Conservation (phyloP, 2,888 invertebrate species). For the Catocala fraxini region DNA sequence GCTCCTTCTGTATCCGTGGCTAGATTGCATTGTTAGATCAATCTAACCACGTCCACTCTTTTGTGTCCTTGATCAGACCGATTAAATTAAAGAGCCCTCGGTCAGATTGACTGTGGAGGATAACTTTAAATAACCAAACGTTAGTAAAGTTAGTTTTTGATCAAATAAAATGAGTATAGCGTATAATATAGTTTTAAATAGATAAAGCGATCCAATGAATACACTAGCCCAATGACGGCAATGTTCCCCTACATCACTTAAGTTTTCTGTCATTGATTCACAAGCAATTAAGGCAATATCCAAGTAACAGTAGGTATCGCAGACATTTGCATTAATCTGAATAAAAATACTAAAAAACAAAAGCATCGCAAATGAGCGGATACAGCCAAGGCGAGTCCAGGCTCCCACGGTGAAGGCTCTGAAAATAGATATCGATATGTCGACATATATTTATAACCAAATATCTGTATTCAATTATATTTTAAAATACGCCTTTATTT, state of each 20-base stretch:
- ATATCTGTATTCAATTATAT: conserved; percentile 35
- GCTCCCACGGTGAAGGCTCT: conserved; percentile 60
- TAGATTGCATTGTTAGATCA: too few relatives aligned
- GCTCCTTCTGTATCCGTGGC: too few relatives aligned
- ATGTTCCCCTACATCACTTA: neutral
- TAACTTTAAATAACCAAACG: too few relatives aligned
- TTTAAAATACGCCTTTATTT: conserved; percentile 33
- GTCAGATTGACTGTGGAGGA: too few relatives aligned
- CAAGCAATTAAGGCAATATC: conserved; percentile 43
- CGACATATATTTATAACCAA: conserved; percentile 43
- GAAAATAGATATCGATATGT: conserved; percentile 44
- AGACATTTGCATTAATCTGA: conserved; percentile 55
- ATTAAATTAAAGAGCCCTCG: too few relatives aligned
- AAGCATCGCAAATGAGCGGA: conserved; percentile 52
- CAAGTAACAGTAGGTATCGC: conserved; percentile 43
- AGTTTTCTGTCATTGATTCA: conserved; percentile 6
- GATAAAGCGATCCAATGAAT: too few relatives aligned
- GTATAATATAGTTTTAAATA: too few relatives aligned
- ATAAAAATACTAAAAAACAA: conserved; percentile 53
- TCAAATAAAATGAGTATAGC: too few relatives aligned
- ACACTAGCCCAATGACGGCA: too few relatives aligned
- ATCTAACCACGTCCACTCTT: too few relatives aligned
- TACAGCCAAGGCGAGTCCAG: conserved; percentile 55
- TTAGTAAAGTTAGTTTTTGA: too few relatives aligned
- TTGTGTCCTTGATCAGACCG: too few relatives aligned